Evolutionary conservation across 1,140 invertebrate species (phyloP).

Genomic region (Drosophila subobscura): DNA sequence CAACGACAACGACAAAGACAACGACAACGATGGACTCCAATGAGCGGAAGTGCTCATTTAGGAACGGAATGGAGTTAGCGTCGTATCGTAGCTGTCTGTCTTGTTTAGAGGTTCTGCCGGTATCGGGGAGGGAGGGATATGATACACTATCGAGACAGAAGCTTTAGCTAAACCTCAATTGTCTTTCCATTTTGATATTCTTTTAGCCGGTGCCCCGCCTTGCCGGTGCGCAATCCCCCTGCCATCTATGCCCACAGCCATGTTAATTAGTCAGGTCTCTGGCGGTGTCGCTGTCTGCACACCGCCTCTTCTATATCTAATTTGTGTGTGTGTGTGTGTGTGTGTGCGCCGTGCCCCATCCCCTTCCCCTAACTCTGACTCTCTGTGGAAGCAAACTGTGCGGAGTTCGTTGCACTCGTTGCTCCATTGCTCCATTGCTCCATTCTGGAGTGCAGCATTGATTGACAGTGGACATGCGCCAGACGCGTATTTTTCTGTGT

Average conservation of each 20-base stretch:
- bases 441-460: conserved; percentile 66
- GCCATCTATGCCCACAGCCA: conserved; percentile 36
- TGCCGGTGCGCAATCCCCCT: background rate
- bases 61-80: conserved; percentile 34
- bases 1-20: too few species aligned
- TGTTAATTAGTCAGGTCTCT: conserved; percentile 68
- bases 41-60: conserved; percentile 76
- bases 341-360: conserved; percentile 39
- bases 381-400: background rate
- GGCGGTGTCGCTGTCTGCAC: conserved; percentile 37
- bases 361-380: conserved; percentile 29
- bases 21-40: too few species aligned
- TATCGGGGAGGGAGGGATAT: conserved; percentile 6
- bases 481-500: conserved; percentile 37
- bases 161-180: conserved; percentile 19
- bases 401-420: conserved; percentile 25
- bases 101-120: conserved; percentile 43
- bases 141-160: conserved; percentile 31
- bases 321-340: conserved; percentile 51
- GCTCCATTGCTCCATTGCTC: conserved; percentile 5
- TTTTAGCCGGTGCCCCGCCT: too few species aligned
- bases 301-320: conserved; percentile 55
- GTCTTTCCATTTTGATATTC: too few species aligned
- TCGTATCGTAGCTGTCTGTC: conserved; percentile 20
- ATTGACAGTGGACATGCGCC: conserved; percentile 75